Conservation (phyloP, 2,113 vertebrate species). For the Microcebus griseorufus region DNA sequence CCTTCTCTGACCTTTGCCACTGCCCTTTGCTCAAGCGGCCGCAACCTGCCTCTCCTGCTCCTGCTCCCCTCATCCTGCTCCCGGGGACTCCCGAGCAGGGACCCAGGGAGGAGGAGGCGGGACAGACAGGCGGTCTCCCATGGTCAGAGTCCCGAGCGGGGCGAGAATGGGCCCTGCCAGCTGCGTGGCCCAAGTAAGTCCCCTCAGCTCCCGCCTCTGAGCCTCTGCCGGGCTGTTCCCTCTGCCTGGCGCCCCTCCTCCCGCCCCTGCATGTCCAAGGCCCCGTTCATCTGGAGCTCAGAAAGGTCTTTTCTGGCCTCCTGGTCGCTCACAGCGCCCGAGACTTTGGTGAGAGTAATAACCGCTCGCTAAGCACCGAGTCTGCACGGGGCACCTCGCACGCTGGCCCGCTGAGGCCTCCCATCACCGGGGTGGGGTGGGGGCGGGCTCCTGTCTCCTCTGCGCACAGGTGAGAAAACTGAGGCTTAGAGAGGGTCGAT, state of each 20-base stretch:
- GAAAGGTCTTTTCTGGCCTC: neutral
- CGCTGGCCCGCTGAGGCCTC: neutral
- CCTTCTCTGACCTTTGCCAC: neutral
- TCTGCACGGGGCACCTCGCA: accelerated
- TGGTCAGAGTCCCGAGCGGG: neutral
- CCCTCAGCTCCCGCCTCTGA: neutral
- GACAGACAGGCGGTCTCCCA: neutral
- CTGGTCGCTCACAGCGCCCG: neutral
- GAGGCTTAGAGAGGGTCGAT: neutral
- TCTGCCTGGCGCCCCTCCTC: neutral
- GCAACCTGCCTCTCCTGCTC: neutral
- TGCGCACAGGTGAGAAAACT: no score
- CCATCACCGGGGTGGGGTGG: accelerated
- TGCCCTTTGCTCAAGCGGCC: neutral
- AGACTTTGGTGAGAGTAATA: accelerated
- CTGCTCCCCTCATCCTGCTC: neutral
- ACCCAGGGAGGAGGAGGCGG: neutral
- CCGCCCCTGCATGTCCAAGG: neutral
- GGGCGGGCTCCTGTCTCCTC: neutral
- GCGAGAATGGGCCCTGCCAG: neutral
- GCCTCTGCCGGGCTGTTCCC: neutral
- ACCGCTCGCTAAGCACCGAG: neutral
- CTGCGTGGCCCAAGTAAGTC: neutral
- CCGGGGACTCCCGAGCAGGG: accelerated
- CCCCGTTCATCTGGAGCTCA: neutral